Evolutionary conservation across 30 jellyfish, hydroid and myxozoan species (phyloP), one percentile per base, ranked within the genome.

Genomic region (Chrysaora quinquecirrha): DNA sequence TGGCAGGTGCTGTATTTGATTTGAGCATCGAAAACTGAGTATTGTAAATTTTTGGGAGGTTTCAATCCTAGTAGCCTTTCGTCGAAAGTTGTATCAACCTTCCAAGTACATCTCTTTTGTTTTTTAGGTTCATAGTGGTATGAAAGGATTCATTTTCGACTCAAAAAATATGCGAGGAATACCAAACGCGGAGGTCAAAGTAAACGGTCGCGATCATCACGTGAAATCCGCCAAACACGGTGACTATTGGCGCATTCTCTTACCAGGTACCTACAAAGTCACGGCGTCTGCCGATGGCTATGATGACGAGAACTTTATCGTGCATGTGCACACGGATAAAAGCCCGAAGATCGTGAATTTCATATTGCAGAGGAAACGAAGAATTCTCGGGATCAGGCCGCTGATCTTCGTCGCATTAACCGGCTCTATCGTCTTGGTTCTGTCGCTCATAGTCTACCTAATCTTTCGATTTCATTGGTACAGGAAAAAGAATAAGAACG

Each of bases 201-300:
- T 95, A 25, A 78, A 81, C 64, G 99, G 97, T 1, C 92, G 97
- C 52, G 99, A 89, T 50, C 95, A 88, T 67, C 46, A 62, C 38
- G 89, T 95, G 0, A 50, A 25, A n/a, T 33, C 97, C 52, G 92
- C 99, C 27, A 79, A 65, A 3, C 68, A 80, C 33, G 99, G 99
- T 1, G 99, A 95, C 35, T 95, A 70, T 73, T 88, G 97, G 99
- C 90, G 97, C 23, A 46, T 88, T 27, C 74, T 95, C 35, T 83
- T 89, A 23, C 99, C 97, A 34, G 99, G 99, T 28, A 48, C 97
- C 6, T 95, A 95, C 80, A 76, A 77, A 35, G 80, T 95, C 24
- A 52, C 97, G 3, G 97, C 97, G 28, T 30, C 90, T 0, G 97
- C 97, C 7, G 87, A 75, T 6, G 97, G 97, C 23, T 94, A 65